A percentile compares a stretch with the other conserved stretches of the same genome.
Conservation (phyloP, 2,113 vertebrate species). For the Eupsittula cactorum region DNA sequence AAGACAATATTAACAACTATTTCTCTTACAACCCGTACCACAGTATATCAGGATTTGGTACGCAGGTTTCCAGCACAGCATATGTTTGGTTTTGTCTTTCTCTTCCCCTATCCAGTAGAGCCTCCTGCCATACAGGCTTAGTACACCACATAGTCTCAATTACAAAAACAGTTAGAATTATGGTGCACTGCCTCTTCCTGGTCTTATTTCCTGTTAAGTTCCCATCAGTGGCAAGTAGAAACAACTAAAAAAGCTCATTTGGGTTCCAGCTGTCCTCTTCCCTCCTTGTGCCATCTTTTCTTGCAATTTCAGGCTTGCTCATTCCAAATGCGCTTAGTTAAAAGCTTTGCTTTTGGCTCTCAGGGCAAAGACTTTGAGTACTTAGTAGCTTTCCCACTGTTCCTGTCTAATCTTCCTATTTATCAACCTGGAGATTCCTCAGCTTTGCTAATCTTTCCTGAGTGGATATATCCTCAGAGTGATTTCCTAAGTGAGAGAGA, state of each 20-base stretch:
- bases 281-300: conserved; percentile 19
- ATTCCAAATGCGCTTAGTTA: conserved; percentile 43
- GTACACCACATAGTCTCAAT: neutral
- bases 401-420: conserved; percentile 62
- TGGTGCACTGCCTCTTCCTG: neutral
- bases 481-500: conserved; percentile 49
- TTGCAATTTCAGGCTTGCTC: conserved; percentile 35
- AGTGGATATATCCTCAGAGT: conserved; percentile 24
- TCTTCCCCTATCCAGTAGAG: neutral
- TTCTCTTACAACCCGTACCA: neutral
- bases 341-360: conserved; percentile 27
- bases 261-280: conserved; percentile 45
- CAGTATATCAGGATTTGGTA: neutral
- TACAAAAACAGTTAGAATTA: neutral
- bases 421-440: conserved; percentile 46
- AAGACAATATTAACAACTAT: neutral
- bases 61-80: neutral
- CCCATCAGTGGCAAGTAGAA: neutral
- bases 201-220: neutral
- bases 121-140: neutral
- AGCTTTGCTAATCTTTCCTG: conserved; percentile 40
- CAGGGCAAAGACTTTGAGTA: conserved; percentile 8
- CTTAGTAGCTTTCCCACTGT: conserved; percentile 47
- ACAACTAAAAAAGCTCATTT: conserved; percentile 45
- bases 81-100: neutral